Base-by-base conservation (phyloP, 2,797 vertebrate genomes). In the Malacoraja senta region DNA sequence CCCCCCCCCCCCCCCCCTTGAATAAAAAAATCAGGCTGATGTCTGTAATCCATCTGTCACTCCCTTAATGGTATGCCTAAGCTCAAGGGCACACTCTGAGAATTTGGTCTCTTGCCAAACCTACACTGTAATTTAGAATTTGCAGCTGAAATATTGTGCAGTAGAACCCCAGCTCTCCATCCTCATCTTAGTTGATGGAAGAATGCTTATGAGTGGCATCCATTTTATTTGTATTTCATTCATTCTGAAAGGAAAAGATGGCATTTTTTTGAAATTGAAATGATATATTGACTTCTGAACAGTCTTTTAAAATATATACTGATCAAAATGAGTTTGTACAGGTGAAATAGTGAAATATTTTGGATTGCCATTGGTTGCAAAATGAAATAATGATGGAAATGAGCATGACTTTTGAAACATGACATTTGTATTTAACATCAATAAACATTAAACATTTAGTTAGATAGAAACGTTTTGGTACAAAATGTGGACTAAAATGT, bases 311-410 rank as follows among this genome's bases (percentile, higher is more conserved):
- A n/a, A 32, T 17, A 58, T 32, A 13, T 88, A n/a, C 26, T 65
- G 21, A 15, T 63, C n/a, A 63, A n/a, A 58, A 86, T 68, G 84
- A 65, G 24, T 35, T 32, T 68, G 86, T 65, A 90, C 86, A 35
- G 32, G 29, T 90, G n/a, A 63, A 86, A 65, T 86, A 29, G 10
- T 86, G 38, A 86, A 86, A 17, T 21, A 63, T 86, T 61, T 10
- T 13, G 61, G 58, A 65, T 29, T 58, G 63, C 53, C 4, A 12
- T 21, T 90, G 13, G 63, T 68, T 32, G 63, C 63, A 63, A 65
- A 90, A 90, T 90, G 86, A 35, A 24, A 90, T 68, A 68, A 90
- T 90, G 61, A 29, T 6, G 32, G 68, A 68, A 90, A 90, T 68
- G n/a, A 68, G 19, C 26, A 68, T 61, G 29, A 21, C n/a, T 90